Evolutionary conservation across 2,888 invertebrate species (phyloP).

Genomic region (Bimastos eiseni): DNA sequence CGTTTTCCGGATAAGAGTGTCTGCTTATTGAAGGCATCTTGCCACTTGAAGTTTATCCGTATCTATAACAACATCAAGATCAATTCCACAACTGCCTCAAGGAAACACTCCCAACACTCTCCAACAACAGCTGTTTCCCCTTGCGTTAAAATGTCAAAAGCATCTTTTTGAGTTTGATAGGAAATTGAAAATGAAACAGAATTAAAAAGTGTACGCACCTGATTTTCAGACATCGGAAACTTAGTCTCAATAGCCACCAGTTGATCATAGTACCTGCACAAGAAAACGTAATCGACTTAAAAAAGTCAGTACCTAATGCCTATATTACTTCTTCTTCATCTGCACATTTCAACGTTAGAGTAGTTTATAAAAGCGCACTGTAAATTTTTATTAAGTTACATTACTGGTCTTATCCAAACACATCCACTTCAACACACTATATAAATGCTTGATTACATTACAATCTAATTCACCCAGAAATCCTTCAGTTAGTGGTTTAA

Average conservation of each 20-base stretch:
- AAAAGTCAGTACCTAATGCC: not conserved
- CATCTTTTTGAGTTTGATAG: too few relatives aligned
- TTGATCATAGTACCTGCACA: slow-evolving; percentile 91
- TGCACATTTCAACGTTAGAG: not conserved
- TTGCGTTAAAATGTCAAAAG: too few relatives aligned
- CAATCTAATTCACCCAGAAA: not conserved
- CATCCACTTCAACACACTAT: not conserved
- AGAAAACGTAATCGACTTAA: not conserved
- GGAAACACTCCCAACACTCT: not conserved
- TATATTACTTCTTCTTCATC: not conserved
- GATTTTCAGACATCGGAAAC: slow-evolving; percentile 87
- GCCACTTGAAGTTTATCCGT: slow-evolving; percentile 97
- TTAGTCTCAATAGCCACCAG: slow-evolving; percentile 87
- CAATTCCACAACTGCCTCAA: not conserved
- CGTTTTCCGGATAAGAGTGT: slow-evolving; percentile 88
- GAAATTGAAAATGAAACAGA: not conserved
- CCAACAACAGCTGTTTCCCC: too few relatives aligned
- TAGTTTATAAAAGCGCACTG: too few relatives aligned
- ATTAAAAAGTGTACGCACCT: slow-evolving; percentile 49
- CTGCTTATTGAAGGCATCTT: slow-evolving; percentile 96
- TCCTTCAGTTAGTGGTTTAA: not conserved
- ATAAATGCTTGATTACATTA: too few relatives aligned
- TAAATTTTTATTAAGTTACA: not conserved
- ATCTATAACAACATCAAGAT: slow-evolving; percentile 53
- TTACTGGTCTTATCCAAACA: not conserved